Percentiles rank a stretch among this genome's conserved stretches.
Evolutionary conservation across 1,140 invertebrate species (phyloP).

Genomic region (Polypedilum vanderplanki): DNA sequence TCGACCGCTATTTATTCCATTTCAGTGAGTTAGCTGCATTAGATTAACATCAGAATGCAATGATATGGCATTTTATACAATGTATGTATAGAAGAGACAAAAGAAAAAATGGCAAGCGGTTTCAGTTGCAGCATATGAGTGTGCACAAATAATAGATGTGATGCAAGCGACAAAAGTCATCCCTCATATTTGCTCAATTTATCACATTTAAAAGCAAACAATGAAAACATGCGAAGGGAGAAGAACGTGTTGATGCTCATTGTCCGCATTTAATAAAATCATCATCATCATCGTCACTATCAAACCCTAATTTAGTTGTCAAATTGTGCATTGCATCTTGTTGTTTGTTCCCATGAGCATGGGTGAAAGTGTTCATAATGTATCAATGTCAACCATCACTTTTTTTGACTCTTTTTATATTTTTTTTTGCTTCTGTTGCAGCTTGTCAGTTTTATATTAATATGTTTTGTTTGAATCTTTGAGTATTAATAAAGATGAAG

Average conservation of each 20-base stretch:
- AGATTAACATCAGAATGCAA: constrained; percentile 18
- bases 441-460: background rate
- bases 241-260: constrained; percentile 11
- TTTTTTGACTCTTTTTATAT: no score
- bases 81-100: no score
- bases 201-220: constrained; percentile 22
- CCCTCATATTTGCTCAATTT: constrained; percentile 29
- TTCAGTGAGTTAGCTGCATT: background rate
- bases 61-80: background rate
- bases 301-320: constrained; percentile 27
- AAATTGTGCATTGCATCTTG: constrained; percentile 7
- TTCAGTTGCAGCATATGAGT: background rate
- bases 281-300: background rate
- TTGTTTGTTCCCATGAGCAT: background rate
- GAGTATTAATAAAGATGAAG: no score
- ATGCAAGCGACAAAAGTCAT: constrained; percentile 12
- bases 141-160: background rate
- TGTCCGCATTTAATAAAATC: constrained; percentile 25
- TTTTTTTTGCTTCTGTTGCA: background rate
- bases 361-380: constrained; percentile 10
- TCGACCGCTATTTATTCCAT: constrained; percentile 17
- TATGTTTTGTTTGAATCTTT: no score
- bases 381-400: constrained; percentile 8
- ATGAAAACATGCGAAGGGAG: constrained; percentile 1
- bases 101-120: background rate